A percentile compares a stretch with the other conserved stretches of the same genome.
phyloP scores from a whole-genome alignment of 1,140 invertebrate genomes.

The Holcopasites calliopsidis region DNA sequence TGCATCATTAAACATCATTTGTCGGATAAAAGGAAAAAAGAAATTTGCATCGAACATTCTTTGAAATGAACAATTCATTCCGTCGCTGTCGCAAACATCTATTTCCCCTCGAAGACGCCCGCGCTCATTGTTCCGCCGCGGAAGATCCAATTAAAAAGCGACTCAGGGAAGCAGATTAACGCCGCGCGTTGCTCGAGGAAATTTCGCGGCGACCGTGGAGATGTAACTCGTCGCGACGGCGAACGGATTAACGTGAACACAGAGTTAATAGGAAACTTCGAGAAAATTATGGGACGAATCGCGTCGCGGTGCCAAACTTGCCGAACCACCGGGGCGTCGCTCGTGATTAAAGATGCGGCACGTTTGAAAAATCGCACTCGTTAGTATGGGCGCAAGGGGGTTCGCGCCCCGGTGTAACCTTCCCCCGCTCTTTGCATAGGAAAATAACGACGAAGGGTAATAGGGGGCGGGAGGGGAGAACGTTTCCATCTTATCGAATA shows the following conservation, averaged over 20 bases:
- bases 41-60: too few relatives aligned
- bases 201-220: background rate
- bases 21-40: too few relatives aligned
- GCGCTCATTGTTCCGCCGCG: background rate
- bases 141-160: slow-evolving; percentile 23
- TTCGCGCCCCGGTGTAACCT: background rate
- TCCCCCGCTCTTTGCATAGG: background rate
- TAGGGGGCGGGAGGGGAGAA: background rate
- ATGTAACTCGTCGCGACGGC: slow-evolving; percentile 19
- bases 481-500: slow-evolving; percentile 38
- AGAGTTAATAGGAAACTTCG: slow-evolving; percentile 30
- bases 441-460: background rate
- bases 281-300: slow-evolving; percentile 27
- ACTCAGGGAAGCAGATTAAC: slow-evolving; percentile 18
- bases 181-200: background rate
- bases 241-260: slow-evolving; percentile 33
- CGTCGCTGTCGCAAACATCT: background rate
- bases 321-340: background rate
- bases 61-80: too few relatives aligned
- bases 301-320: background rate
- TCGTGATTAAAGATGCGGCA: slow-evolving; percentile 19
- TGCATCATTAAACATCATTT: too few relatives aligned
- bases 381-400: too few relatives aligned
- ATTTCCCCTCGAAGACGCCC: background rate
- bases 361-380: slow-evolving; percentile 41